Evolutionary conservation across 2,113 vertebrate species (phyloP).

Genomic region (Parotia lawesii): DNA sequence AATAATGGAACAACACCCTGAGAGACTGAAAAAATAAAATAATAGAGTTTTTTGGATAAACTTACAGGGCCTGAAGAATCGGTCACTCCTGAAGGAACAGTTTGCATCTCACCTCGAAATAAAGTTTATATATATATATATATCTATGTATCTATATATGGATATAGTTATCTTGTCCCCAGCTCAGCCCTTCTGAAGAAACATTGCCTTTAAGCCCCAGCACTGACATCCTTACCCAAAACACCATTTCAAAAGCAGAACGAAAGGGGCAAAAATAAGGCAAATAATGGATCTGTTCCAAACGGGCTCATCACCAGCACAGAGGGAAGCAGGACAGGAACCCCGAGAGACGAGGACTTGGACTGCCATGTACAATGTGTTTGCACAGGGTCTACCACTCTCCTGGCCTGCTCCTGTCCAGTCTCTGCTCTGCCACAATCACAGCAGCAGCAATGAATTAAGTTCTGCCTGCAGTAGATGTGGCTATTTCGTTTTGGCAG

Average conservation of each 20-base stretch:
- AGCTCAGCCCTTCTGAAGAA: not conserved
- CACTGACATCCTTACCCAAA: not conserved
- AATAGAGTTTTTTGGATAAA: not conserved
- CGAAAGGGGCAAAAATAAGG: not conserved
- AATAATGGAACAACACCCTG: not conserved
- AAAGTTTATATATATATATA: not conserved
- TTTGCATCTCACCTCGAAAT: not conserved
- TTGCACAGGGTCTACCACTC: not conserved
- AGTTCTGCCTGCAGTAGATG: constrained; percentile 27
- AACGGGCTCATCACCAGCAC: not conserved
- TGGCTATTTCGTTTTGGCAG: constrained; percentile 49
- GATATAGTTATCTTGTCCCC: not conserved
- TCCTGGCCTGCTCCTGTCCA: not conserved
- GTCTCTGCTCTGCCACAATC: not conserved
- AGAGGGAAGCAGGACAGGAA: not conserved
- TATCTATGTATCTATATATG: too few species aligned
- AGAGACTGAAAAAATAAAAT: not conserved
- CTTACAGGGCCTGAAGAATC: not conserved
- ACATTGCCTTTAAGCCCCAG: not conserved
- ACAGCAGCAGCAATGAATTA: not conserved
- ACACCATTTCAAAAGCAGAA: not conserved
- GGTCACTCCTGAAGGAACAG: not conserved
- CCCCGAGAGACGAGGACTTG: rapidly evolving
- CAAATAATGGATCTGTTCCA: not conserved
- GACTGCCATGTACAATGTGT: not conserved